These are phyloP conservation scores for Crotophaga sulcirostris DNA, from an alignment of 2,113 vertebrate genomes.

Conservation along the genomic window DNA sequence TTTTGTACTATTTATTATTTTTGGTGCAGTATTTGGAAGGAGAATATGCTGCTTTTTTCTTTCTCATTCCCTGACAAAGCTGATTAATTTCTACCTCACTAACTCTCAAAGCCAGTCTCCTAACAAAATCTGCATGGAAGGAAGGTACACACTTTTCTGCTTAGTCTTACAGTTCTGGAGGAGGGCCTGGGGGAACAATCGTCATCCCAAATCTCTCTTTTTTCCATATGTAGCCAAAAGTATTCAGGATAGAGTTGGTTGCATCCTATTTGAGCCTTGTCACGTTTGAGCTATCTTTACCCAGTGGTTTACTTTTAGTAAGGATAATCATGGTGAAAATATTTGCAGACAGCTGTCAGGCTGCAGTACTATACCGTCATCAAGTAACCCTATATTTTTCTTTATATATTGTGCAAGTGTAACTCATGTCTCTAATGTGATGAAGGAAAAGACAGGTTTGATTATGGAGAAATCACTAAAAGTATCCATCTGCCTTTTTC, in stretches of 20 bases:
- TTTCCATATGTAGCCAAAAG: constrained; percentile 79
- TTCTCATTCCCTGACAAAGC: constrained; percentile 63
- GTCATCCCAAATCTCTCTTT: constrained; percentile 33
- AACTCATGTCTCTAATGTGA: constrained; percentile 78
- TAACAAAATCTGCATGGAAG: constrained; percentile 42
- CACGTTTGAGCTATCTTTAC: constrained; percentile 98
- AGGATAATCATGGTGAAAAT: constrained; percentile 96
- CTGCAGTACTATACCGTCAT: constrained; percentile 86
- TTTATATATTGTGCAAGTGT: constrained; percentile 93
- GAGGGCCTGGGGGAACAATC: background rate
- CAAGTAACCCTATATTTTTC: constrained; percentile 96
- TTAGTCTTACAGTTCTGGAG: background rate
- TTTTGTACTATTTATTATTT: constrained; percentile 52
- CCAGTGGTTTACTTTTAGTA: constrained; percentile 97
- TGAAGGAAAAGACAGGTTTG: constrained; percentile 64
- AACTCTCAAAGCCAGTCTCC: constrained; percentile 48
- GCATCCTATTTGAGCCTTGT: constrained; percentile 87
- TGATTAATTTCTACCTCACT: constrained; percentile 82
- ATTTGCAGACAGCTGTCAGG: constrained; percentile 95
- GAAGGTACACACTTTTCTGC: background rate
- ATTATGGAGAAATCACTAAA: background rate
- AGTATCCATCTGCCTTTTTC: background rate
- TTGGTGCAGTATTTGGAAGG: constrained; percentile 38
- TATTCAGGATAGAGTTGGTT: constrained; percentile 74
- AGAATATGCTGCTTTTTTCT: constrained; percentile 54